phyloP scores from a whole-genome alignment of 23 tunicate genomes.

The Halocynthia roretzi region DNA sequence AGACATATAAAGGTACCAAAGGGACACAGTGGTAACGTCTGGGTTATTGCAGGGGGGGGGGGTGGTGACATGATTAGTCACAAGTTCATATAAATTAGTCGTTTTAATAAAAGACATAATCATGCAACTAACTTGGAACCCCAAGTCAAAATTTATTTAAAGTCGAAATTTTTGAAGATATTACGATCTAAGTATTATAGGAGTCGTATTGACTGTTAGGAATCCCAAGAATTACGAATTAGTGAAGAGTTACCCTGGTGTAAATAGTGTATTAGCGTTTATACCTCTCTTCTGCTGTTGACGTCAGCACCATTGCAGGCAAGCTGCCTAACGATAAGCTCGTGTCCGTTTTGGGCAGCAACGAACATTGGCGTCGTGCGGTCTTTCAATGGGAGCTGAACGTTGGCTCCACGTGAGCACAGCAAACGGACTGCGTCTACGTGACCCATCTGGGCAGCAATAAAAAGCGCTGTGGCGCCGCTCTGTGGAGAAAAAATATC shows the following conservation, averaged over 20 bases:
- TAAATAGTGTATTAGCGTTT: not conserved
- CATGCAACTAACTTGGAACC: too few relatives aligned
- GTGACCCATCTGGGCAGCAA: conserved; percentile 53
- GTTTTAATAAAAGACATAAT: too few relatives aligned
- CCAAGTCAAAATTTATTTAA: too few relatives aligned
- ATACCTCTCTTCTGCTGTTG: conserved; percentile 48
- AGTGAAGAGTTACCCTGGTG: not conserved
- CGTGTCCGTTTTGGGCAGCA: conserved; percentile 73
- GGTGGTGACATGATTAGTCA: too few relatives aligned
- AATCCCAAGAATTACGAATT: not conserved
- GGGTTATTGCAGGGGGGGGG: too few relatives aligned
- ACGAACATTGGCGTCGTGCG: conserved; percentile 50
- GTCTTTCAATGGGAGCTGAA: conserved; percentile 33
- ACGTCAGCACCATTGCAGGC: conserved; percentile 42
- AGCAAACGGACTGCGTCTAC: conserved; percentile 34
- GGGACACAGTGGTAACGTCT: too few relatives aligned
- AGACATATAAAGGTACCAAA: too few relatives aligned
- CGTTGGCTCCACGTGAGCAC: conserved; percentile 47
- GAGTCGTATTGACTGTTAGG: too few relatives aligned
- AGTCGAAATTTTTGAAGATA: too few relatives aligned
- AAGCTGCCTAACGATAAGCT: conserved; percentile 26
- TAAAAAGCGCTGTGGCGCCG: conserved; percentile 55
- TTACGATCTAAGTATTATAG: too few relatives aligned
- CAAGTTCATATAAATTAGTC: too few relatives aligned
- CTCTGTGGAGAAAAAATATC: conserved; percentile 13